Base-by-base conservation (phyloP, 1,140 invertebrate species). In the Drosophila busckii region DNA sequence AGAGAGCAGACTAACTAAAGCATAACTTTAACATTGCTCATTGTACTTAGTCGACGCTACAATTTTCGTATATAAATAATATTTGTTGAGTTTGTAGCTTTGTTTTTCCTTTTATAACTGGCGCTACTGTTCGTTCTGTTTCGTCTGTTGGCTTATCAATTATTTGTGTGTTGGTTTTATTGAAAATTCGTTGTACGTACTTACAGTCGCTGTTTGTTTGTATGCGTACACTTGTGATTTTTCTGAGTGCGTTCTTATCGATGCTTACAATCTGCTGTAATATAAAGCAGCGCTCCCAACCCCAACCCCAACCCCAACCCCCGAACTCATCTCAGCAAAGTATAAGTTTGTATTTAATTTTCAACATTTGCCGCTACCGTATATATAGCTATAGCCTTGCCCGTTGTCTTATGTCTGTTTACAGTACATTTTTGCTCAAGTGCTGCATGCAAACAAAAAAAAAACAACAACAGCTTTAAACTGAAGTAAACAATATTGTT, bases 71-170 rank as follows among this genome's bases (percentile, higher is more conserved):
- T n/a, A n/a, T n/a, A n/a, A n/a, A n/a, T n/a, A n/a, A n/a, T n/a
- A n/a, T n/a, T n/a, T n/a, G n/a, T 41, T 37, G 31, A 25, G 9
- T 56, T 2, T 44, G 22, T 28, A 28, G 22, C 12, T 23, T 1
- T 16, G 34, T 16, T 42, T 16, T 38, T 23, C 48, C 25, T 60
- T 64, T 53, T 37, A 23, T 31, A 28, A 7, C 32, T 12, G 23
- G 19, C 2, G 13, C 38, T 31, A 28, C 8, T 19, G 46, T 17
- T 35, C 28, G 52, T 48, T 48, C 41, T 53, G 26, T 52, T 35
- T 15, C 35, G 32, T 26, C 40, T 38, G 46, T 31, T 50, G 12
- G 17, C 73, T 80, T 78, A 80, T 78, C 71, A 78, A 60, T 64
- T 60, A 25, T 42, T 59, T 59, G 32, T 75, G 48, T 41, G 35